A percentile compares a stretch with the other conserved stretches of the same genome.
phyloP scores from a whole-genome alignment of 2,797 vertebrate genomes.

The Rachycentron canadum region DNA sequence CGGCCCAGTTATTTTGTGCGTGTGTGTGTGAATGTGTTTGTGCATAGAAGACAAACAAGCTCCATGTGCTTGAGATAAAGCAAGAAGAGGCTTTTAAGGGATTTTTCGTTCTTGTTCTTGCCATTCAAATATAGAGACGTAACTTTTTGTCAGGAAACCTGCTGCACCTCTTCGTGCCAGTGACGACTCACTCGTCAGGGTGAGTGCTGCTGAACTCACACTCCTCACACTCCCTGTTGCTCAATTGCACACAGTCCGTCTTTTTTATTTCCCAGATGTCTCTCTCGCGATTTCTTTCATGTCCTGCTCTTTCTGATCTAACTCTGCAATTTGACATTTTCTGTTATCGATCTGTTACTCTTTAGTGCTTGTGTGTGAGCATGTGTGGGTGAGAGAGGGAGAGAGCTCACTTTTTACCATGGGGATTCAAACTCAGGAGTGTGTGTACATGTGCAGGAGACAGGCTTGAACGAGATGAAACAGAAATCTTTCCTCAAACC shows the following conservation, averaged over 20 bases:
- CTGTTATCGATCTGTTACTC: slow-evolving; percentile 43
- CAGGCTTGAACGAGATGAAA: slow-evolving; percentile 62
- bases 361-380: slow-evolving; percentile 23
- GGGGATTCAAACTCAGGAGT: slow-evolving; percentile 39
- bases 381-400: not conserved
- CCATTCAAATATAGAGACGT: slow-evolving; percentile 11
- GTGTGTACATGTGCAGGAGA: slow-evolving; percentile 34
- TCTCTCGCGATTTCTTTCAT: slow-evolving; percentile 2
- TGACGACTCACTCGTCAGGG: slow-evolving; percentile 72
- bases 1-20: slow-evolving; percentile 1
- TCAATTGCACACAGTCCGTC: slow-evolving; percentile 16
- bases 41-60: not conserved
- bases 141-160: slow-evolving; percentile 48
- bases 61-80: slow-evolving; percentile 45
- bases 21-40: slow-evolving; percentile 1
- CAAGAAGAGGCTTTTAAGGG: not conserved
- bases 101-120: not conserved
- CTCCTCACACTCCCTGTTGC: not conserved
- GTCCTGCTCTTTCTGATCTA: not conserved
- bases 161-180: slow-evolving; percentile 35
- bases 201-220: slow-evolving; percentile 65
- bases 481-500: slow-evolving; percentile 23
- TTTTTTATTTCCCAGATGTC: slow-evolving; percentile 32
- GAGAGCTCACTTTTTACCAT: slow-evolving; percentile 23
- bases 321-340: slow-evolving; percentile 25